Evolutionary conservation across 2,888 invertebrate genomes (phyloP).

Genomic region (Agrenia bidenticulata): DNA sequence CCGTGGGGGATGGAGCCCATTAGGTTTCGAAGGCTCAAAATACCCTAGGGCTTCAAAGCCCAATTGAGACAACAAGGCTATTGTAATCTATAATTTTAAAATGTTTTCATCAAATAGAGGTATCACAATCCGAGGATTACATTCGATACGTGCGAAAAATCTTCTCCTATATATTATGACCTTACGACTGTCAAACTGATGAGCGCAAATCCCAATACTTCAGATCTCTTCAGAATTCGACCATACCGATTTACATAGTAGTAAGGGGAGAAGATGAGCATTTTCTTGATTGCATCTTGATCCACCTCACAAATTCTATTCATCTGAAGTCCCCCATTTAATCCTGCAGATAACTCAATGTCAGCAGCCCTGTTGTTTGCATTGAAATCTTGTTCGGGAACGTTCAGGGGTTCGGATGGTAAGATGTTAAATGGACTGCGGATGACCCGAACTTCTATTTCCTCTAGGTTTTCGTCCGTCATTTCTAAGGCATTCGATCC

Average conservation of each 20-base stretch:
- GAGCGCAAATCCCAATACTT: slow-evolving; percentile 12
- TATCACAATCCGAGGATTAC: no score
- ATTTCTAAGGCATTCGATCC: no score
- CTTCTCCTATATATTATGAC: background rate
- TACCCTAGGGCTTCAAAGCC: slow-evolving; percentile 28
- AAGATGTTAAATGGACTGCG: no score
- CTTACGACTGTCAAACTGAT: slow-evolving; percentile 4
- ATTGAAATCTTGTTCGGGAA: no score
- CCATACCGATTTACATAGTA: slow-evolving; percentile 6
- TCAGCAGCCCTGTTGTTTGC: no score
- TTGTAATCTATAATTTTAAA: slow-evolving; percentile 16
- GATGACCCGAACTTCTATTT: no score
- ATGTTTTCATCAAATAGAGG: no score
- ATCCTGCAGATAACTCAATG: no score
- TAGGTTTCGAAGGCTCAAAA: background rate
- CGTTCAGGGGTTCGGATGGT: no score
- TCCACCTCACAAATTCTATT: background rate
- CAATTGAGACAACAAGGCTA: slow-evolving; percentile 19
- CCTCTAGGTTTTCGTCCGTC: no score
- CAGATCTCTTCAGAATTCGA: background rate
- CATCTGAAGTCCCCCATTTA: no score
- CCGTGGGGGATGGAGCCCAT: slow-evolving; percentile 12
- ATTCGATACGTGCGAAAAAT: background rate
- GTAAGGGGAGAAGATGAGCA: slow-evolving; percentile 3
- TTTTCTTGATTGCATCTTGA: background rate